Evolutionary conservation across 1,140 invertebrate species (phyloP), one percentile per base, ranked within the genome.

Genomic region (Euwallacea fornicatus): DNA sequence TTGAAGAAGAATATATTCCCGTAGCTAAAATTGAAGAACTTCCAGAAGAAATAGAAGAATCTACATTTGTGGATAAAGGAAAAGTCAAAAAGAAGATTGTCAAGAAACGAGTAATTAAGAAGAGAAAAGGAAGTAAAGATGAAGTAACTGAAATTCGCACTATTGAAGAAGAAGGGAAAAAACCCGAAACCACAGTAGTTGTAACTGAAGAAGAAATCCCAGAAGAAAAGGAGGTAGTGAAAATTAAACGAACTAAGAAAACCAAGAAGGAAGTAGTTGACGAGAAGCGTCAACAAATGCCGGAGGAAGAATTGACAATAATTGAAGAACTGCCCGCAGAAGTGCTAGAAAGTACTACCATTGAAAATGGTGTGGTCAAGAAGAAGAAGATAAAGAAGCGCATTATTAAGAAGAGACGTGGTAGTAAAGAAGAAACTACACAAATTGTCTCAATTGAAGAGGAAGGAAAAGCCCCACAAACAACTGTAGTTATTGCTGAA

Each of bases 101-200:
- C 0, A 82, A 80, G 71, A 82, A 81, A 74, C 47, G 64, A 78
- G 81, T 41, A 68, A 80, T 81, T 56, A 84, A 82, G 10, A 84
- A 82, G 64, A 78, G 78, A 10, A 81, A 81, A 43, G 84, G 82
- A 13, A 76, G 77, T 10, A 83, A 81, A 69, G 73, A 83, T 66
- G 79, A 84, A 74, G 76, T 81, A 7, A 82, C 80, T 2, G 82
- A 84, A 77, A 82, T 83, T 71, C 81, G 82, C 21, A 83, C 84
- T 11, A 76, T 83, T 53, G 80, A 83, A 76, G 81, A 83, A 75
- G 82, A 83, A 69, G 80, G 81, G 44, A 77, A 79, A 41, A 59
- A 79, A 75, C 79, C 80, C 9, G 74, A 71, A 73, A 75, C 73
- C 8, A 79, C 72, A 47, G 78, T 81, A 42, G 78, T 67, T 11